Percentiles rank a stretch among this genome's conserved stretches.
These are phyloP conservation scores for Mustelus asterias DNA, from an alignment of 2,113 vertebrate genomes.

Conservation along the genomic window DNA sequence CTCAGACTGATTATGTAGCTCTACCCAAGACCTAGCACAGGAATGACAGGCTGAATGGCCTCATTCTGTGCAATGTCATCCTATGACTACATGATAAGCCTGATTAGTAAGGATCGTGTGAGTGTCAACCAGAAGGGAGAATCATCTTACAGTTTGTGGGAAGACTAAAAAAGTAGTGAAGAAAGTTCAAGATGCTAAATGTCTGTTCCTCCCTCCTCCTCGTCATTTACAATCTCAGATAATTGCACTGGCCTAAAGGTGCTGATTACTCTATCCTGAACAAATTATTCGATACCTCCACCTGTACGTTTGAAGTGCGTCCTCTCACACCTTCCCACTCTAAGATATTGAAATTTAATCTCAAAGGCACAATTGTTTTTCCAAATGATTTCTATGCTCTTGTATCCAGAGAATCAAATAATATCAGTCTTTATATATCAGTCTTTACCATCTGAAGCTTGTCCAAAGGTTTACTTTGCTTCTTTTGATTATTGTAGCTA, in stretches of 20 bases:
- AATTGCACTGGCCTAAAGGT: background rate
- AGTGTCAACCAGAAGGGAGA: background rate
- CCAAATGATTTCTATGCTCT: background rate
- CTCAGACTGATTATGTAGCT: background rate
- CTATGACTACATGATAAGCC: background rate
- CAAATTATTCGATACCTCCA: background rate
- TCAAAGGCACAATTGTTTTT: background rate
- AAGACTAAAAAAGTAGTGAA: background rate
- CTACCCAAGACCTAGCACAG: background rate
- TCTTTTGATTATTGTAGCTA: background rate
- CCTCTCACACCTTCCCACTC: background rate
- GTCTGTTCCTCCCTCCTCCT: background rate
- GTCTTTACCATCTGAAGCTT: background rate
- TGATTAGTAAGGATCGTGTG: background rate
- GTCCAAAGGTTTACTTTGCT: background rate
- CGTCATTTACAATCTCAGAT: background rate
- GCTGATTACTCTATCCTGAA: background rate
- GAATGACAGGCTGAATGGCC: background rate
- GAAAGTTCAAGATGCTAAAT: background rate
- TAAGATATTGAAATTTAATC: background rate
- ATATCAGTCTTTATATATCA: background rate
- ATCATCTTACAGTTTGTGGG: background rate
- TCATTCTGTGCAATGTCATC: background rate
- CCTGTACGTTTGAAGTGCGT: background rate
- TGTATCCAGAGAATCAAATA: background rate